Base-by-base conservation (phyloP, 2,113 vertebrate species). In the Poecilia latipinna region DNA sequence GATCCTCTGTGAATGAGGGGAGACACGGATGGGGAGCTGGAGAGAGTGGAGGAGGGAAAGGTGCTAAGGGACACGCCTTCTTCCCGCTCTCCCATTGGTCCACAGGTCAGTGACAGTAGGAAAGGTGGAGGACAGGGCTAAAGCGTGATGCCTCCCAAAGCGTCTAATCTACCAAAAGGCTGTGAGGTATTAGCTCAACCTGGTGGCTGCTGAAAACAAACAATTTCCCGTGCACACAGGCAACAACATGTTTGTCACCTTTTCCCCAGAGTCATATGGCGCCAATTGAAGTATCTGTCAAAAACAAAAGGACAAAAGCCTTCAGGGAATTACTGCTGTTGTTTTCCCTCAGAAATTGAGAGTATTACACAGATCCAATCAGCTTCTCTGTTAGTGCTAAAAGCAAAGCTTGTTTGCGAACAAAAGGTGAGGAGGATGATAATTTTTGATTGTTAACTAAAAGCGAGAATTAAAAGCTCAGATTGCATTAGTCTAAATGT, bases 1-100 rank as follows among this genome's bases (percentile, higher is more conserved):
- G 95, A 94, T 95, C 95, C 91, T 87, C 22, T 68, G 94, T 94
- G 96, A 96, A 94, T 91, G 90, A 85, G 84, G 82, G 75, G 82
- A 82, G 80, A 75, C 54, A 35, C 29, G 66, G 86, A 77, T 69
- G 74, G 64, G 72, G 70, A 79, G 77, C 31, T 61, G 60, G 75
- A 74, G 69, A 62, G 71, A 75, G 78, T 22, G 57, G 65, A 65
- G 68, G 65, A 61, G 75, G 61, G 61, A 81, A 74, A 87, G 84
- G 77, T 80, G 79, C 78, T 78, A 73, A 77, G 42, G 1, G 65
- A 66, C 0, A 64, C 29, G 12, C 22, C 4, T 61, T 54, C 62
- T n/a, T 28, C 37, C 80, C 4, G 48, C 39, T n/a, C 61, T 75
- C 0, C 29, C 35, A 82, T 82, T 84, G 85, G 79, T 70, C 63